Conservation (phyloP, 2,888 invertebrate genomes). For the Dolichopus griseipennis region DNA sequence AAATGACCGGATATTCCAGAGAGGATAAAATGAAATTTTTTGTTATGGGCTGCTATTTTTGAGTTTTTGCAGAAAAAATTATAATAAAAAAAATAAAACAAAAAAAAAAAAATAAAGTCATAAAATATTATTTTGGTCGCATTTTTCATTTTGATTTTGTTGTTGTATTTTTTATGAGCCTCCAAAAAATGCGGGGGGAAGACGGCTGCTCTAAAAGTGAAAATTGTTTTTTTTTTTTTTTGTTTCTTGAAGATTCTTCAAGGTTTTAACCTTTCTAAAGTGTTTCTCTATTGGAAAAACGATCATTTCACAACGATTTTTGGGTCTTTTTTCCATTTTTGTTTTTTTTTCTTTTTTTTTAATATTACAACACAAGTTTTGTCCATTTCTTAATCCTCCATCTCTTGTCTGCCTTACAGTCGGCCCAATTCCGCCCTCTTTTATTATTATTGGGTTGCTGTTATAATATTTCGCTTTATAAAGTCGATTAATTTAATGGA, state of each 20-base stretch:
- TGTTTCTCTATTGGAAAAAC: neutral
- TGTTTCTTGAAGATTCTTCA: too few species aligned
- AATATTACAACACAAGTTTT: neutral
- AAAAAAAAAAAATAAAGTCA: neutral
- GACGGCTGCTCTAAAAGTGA: too few species aligned
- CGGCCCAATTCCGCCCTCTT: too few species aligned
- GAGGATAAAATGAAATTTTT: neutral
- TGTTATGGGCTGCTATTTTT: neutral
- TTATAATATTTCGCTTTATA: neutral
- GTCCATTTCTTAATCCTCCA: neutral
- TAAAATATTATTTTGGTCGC: neutral
- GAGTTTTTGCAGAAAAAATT: neutral
- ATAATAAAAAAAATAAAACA: neutral
- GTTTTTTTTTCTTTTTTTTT: too few species aligned
- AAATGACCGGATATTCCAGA: neutral
- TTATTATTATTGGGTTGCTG: neutral
- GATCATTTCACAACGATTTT: neutral
- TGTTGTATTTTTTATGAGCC: too few species aligned
- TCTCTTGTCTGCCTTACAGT: too few species aligned
- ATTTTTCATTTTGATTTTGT: neutral
- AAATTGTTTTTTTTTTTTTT: too few species aligned
- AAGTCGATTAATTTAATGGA: slow-evolving; percentile 6
- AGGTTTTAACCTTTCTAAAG: too few species aligned
- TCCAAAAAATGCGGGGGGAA: too few species aligned
- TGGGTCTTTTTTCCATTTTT: too few species aligned